Evolutionary conservation across 2,888 invertebrate genomes (phyloP), one percentile per base, ranked within the genome.

Genomic region (Alloscopus bannaensis): DNA sequence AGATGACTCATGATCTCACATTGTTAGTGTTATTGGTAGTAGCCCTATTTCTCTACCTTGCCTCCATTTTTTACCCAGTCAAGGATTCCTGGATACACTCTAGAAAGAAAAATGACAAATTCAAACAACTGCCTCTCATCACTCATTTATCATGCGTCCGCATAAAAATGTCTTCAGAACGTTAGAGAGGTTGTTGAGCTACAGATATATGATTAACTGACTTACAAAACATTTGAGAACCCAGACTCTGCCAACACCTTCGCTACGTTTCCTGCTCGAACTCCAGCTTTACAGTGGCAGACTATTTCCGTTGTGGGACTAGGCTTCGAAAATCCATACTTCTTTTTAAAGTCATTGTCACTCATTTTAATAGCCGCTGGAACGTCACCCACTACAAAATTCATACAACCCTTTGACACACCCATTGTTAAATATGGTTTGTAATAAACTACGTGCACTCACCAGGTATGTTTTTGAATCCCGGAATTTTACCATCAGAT

Each of bases 391-490:
- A 87, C 88, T 88, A 80, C 40, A 82, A 71, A n/a, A n/a, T n/a
- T n/a, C n/a, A n/a, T n/a, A n/a, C n/a, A n/a, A n/a, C n/a, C n/a
- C n/a, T n/a, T n/a, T n/a, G 52, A 4, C 11, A 22, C 52, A 52
- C 24, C 2, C 11, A 52, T 22, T 45, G n/a, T 22, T 20, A 22
- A 20, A 3, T n/a, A 22, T n/a, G 8, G 18, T n/a, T 47, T 47
- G 47, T 18, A n/a, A 11, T 18, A 11, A 47, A 55, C 22, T 6
- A 3, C 8, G 22, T 8, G 55, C 24, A 83, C 86, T 80, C 84
- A 88, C 88, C 79, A 65, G 88, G 88, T 65, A 88, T 87, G 81
- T 88, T 88, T 28, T 86, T 82, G 13, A 88, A 85, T n/a, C 81
- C 73, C 3, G 87, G 86, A 73, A 88, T 87, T 45, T 65, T 83